Percentiles rank a stretch among this genome's conserved stretches.
Evolutionary conservation across 2,888 invertebrate genomes (phyloP).

Genomic region (Lithophane ornitopus): DNA sequence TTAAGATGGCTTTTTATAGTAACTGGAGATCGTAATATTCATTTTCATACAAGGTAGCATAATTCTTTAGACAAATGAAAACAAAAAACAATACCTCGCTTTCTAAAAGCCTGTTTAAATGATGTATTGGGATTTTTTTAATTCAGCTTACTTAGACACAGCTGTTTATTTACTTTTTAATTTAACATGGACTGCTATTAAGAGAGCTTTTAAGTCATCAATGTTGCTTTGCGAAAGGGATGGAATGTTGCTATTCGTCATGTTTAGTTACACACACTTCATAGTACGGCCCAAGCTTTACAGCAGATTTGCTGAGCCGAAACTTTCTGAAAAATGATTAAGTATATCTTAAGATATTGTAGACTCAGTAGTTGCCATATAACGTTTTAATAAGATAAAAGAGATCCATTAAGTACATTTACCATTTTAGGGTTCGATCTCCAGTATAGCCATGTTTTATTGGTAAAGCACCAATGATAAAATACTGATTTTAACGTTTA

Average conservation of each 20-base stretch:
- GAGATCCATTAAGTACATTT: constrained; percentile 49
- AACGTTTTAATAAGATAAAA: neutral
- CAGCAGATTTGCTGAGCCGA: neutral
- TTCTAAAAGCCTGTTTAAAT: neutral
- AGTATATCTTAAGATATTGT: neutral
- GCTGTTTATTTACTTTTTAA: neutral
- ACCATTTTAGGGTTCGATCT: constrained; percentile 19
- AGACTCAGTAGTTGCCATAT: neutral
- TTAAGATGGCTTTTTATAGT: constrained; percentile 16
- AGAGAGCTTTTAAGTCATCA: neutral
- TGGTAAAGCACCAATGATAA: constrained; percentile 49
- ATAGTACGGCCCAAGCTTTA: neutral
- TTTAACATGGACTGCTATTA: neutral
- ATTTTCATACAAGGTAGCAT: neutral
- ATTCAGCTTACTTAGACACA: neutral
- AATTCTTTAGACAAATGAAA: neutral
- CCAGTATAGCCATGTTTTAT: constrained; percentile 27
- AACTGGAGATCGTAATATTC: constrained; percentile 21
- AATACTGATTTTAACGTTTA: constrained; percentile 47
- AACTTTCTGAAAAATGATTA: neutral
- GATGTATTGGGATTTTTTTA: neutral
- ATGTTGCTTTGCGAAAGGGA: neutral
- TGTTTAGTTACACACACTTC: neutral
- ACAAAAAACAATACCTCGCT: neutral
- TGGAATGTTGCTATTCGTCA: neutral